Conservation (phyloP, 2,888 invertebrate species). For the Eristalis pertinax region DNA sequence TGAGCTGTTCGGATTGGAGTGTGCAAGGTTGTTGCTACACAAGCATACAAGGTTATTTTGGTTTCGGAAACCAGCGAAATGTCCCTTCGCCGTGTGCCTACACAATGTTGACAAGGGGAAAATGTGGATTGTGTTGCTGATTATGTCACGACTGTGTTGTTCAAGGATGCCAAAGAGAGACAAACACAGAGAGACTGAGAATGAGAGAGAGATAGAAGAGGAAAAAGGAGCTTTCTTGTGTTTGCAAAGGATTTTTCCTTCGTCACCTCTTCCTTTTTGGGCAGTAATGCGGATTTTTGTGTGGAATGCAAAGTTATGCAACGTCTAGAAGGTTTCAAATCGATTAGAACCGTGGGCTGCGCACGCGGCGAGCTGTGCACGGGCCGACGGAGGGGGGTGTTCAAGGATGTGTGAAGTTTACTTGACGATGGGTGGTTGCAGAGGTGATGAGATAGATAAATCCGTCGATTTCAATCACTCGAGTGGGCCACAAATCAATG, state of each 20-base stretch:
- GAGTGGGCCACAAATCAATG: not conserved
- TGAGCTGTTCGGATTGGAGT: not conserved
- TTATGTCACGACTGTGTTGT: not conserved
- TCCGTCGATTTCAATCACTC: not conserved
- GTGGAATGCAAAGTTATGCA: conserved; percentile 65
- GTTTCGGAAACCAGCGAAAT: conserved; percentile 7
- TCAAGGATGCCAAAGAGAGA: not conserved
- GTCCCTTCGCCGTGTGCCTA: not conserved
- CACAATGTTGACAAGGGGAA: conserved; percentile 35
- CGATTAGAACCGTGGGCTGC: conserved; percentile 27
- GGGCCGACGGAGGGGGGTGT: not conserved
- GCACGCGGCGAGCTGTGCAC: not conserved
- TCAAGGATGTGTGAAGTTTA: conserved; percentile 9
- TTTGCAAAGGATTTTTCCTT: conserved; percentile 15
- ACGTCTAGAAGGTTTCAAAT: conserved; percentile 39
- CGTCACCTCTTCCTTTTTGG: conserved; percentile 1
- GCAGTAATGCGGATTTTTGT: conserved; percentile 61
- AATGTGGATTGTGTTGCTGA: conserved; percentile 4
- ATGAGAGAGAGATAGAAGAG: not conserved
- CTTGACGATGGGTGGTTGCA: not conserved
- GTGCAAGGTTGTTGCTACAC: conserved; percentile 65
- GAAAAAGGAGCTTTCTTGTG: conserved; percentile 37
- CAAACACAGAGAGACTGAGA: not conserved
- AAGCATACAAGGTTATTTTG: conserved; percentile 63
- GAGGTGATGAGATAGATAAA: not conserved